These are phyloP conservation scores for Patagioenas fasciata DNA, from an alignment of 2,113 vertebrate species.

Conservation along the genomic window DNA sequence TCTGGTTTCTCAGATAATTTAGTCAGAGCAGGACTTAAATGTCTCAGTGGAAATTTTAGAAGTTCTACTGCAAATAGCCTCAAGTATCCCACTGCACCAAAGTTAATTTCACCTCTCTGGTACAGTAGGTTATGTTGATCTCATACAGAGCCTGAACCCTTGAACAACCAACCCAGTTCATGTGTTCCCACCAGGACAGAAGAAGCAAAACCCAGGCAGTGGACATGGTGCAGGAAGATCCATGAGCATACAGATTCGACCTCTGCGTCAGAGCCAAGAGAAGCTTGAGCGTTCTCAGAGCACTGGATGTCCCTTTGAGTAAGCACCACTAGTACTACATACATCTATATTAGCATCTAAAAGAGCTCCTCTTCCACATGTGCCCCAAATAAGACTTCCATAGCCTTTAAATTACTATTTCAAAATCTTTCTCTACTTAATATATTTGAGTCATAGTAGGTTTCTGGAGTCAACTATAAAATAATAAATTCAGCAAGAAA, in stretches of 20 bases:
- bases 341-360: background rate
- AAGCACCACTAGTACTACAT: background rate
- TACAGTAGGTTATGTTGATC: background rate
- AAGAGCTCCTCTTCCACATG: background rate
- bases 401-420: background rate
- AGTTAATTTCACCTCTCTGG: background rate
- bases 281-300: background rate
- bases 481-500: background rate
- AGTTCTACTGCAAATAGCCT: background rate
- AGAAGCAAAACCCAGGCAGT: background rate
- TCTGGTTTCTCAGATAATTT: background rate
- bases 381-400: background rate
- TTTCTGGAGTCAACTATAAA: background rate
- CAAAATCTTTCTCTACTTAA: background rate
- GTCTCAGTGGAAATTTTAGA: background rate
- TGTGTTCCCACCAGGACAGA: background rate
- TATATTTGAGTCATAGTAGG: background rate
- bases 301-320: background rate
- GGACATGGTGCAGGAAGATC: background rate
- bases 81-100: background rate
- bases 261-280: background rate
- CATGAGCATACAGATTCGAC: accelerated
- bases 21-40: background rate
- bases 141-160: background rate
- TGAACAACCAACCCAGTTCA: background rate